phyloP scores from a whole-genome alignment of 2,113 vertebrate species.

The Rhinolophus ferrumequinum region DNA sequence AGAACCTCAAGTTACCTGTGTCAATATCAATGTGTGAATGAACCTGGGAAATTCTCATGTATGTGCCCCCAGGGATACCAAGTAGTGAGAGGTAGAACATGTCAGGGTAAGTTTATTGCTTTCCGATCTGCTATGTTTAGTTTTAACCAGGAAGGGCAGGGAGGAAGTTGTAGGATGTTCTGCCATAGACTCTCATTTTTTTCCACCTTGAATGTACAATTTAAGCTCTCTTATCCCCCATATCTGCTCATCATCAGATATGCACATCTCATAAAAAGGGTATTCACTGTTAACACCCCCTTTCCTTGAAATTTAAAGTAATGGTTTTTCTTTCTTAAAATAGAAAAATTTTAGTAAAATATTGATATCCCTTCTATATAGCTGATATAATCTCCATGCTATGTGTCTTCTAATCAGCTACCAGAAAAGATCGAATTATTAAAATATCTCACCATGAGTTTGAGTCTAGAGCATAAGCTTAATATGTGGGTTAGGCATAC shows the following conservation, averaged over 20 bases:
- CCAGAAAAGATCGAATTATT: slow-evolving; percentile 43
- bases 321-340: slow-evolving; percentile 19
- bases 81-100: slow-evolving; percentile 92
- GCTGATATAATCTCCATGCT: background rate
- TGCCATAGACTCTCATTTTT: slow-evolving; percentile 12
- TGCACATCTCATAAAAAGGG: background rate
- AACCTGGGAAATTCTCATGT: slow-evolving; percentile 93
- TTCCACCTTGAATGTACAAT: background rate
- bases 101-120: slow-evolving; percentile 90
- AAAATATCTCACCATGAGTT: slow-evolving; percentile 8
- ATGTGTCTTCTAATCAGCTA: background rate
- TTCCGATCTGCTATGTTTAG: background rate
- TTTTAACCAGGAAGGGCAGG: slow-evolving; percentile 10
- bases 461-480: slow-evolving; percentile 7
- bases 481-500: background rate
- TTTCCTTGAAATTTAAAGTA: slow-evolving; percentile 43
- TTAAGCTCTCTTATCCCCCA: background rate
- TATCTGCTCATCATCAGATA: background rate
- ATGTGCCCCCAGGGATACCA: slow-evolving; percentile 96
- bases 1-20: slow-evolving; percentile 94
- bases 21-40: slow-evolving; percentile 95
- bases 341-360: slow-evolving; percentile 45
- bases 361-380: background rate
- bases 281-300: background rate
- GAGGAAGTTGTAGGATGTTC: background rate